phyloP scores from a whole-genome alignment of 2,888 invertebrate genomes.

The Drosophila neotestacea region DNA sequence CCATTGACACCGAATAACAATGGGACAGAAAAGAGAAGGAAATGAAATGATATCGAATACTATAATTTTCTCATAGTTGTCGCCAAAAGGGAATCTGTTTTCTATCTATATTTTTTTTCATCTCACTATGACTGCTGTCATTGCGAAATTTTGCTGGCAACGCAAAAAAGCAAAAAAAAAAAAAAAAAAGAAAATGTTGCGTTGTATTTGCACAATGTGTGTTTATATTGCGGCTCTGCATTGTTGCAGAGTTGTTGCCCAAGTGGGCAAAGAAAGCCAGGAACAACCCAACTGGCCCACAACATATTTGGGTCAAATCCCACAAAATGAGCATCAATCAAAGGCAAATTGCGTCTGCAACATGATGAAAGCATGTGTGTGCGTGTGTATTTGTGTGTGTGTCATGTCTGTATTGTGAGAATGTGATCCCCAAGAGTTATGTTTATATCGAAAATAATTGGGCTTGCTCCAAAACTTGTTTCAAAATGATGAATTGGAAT shows the following conservation, averaged over 20 bases:
- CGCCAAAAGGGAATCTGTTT: neutral
- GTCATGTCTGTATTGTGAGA: constrained; percentile 9
- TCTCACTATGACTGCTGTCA: constrained; percentile 34
- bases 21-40: neutral
- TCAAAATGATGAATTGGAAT: constrained; percentile 1
- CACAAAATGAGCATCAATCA: constrained; percentile 61
- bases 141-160: constrained; percentile 40
- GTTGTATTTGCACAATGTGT: constrained; percentile 55
- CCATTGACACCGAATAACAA: constrained; percentile 6
- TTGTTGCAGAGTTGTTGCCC: constrained; percentile 33
- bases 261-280: constrained; percentile 1
- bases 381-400: constrained; percentile 1
- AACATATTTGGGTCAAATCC: constrained; percentile 53
- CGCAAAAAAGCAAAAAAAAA: constrained; percentile 6
- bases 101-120: neutral
- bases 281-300: constrained; percentile 2
- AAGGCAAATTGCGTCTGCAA: constrained; percentile 52
- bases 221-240: constrained; percentile 53
- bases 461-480: constrained; percentile 1
- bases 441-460: constrained; percentile 19
- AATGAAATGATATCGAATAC: constrained; percentile 3
- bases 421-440: constrained; percentile 17
- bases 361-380: constrained; percentile 37
- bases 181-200: constrained; percentile 17
- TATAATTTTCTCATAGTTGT: constrained; percentile 11